Percentiles rank a stretch among this genome's conserved stretches.
Conservation (phyloP, 1,140 invertebrate species). For the Lineus longissimus region DNA sequence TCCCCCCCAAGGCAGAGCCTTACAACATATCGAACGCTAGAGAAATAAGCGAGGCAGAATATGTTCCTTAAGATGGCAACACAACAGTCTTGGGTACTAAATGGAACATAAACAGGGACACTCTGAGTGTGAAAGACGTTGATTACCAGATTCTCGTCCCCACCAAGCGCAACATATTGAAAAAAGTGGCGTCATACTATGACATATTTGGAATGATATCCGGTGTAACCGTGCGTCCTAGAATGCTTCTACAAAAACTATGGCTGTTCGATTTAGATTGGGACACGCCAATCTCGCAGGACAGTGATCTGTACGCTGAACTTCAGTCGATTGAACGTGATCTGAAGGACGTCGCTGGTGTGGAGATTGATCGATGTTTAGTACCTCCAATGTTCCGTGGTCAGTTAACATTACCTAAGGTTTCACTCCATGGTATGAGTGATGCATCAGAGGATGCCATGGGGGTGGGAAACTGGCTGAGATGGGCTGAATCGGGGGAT, state of each 20-base stretch:
- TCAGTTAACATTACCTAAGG: background rate
- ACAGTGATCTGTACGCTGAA: background rate
- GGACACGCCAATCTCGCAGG: background rate
- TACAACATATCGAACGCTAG: background rate
- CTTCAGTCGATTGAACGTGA: slow-evolving; percentile 1
- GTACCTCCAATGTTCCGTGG: background rate
- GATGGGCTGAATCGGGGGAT: background rate
- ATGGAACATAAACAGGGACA: background rate
- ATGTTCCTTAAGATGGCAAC: background rate
- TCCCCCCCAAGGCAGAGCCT: too few relatives aligned
- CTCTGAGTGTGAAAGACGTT: background rate
- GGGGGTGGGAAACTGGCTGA: background rate
- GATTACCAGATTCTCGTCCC: background rate
- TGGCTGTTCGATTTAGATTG: slow-evolving; percentile 5
- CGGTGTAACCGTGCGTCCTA: background rate
- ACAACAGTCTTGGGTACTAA: background rate
- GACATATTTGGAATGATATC: slow-evolving; percentile 4
- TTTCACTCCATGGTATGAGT: slow-evolving; percentile 7
- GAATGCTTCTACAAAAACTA: background rate
- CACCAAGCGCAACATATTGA: background rate
- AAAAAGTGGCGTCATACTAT: background rate
- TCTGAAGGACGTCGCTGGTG: background rate
- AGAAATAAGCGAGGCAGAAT: background rate
- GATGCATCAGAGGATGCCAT: background rate
- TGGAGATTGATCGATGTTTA: background rate